Evolutionary conservation across 2,888 invertebrate species (phyloP), one percentile per base, ranked within the genome.

Genomic region (Dasypogon diadema): DNA sequence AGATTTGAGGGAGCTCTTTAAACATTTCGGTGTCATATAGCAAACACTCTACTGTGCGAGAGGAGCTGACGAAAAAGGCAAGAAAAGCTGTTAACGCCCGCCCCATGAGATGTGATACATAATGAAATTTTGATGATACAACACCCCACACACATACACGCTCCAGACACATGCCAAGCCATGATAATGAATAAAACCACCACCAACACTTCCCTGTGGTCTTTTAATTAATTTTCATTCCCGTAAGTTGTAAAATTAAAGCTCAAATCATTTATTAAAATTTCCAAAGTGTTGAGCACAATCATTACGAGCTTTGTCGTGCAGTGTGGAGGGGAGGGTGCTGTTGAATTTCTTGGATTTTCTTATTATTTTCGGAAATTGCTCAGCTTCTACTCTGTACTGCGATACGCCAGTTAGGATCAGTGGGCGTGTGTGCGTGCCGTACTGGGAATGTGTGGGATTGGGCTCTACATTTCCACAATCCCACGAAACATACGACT

Each of bases 291-390:
- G 48, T 68, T 68, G 65, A 68, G 65, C 48, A 48, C 46, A 48
- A 18, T 22, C 24, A 48, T 68, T 48, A 68, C 16, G 48, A n/a
- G 63, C 42, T 21, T n/a, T 21, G 42, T 26, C 48, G 24, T 4
- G 65, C 48, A 48, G 65, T n/a, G n/a, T n/a, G n/a, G n/a, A n/a
- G n/a, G n/a, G n/a, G n/a, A n/a, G n/a, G n/a, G n/a, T n/a, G n/a
- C 24, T 22, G 65, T 10, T 8, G 48, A 48, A 46, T 48, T 68
- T 48, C 65, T 16, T 46, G 65, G 65, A 68, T 68, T 48, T 68
- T 68, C 65, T 68, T 68, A 68, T 63, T 63, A 63, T 68, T 68
- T 68, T 68, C 65, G 65, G 65, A 68, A 68, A 68, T 68, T 68
- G 65, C 65, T 68, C 65, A 68, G 16, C 58, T 26, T 58, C 30